phyloP scores from a whole-genome alignment of 2,113 vertebrate genomes.

The Phrynosoma platyrhinos region DNA sequence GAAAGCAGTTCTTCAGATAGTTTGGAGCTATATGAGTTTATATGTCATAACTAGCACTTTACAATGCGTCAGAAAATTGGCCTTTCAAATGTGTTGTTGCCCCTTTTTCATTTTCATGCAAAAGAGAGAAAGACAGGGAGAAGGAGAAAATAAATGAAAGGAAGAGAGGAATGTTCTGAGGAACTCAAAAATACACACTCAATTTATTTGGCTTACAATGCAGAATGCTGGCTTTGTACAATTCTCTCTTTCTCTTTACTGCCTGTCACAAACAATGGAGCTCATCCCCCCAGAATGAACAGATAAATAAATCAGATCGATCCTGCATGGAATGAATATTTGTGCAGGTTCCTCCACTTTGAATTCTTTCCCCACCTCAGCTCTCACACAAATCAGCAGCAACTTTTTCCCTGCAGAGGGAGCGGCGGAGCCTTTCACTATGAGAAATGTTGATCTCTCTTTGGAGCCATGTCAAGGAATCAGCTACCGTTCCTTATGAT shows the following conservation, averaged over 20 bases:
- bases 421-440: background rate
- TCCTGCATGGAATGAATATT: constrained; percentile 26
- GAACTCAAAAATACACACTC: background rate
- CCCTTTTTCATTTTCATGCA: too few species aligned
- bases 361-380: background rate
- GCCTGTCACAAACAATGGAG: constrained; percentile 10
- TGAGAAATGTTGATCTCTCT: constrained; percentile 7
- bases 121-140: too few species aligned
- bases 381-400: constrained; percentile 18
- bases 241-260: background rate
- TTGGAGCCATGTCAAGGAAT: background rate
- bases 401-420: background rate
- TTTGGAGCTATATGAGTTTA: too few species aligned
- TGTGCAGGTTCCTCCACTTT: background rate
- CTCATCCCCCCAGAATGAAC: background rate
- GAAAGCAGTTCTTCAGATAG: too few species aligned
- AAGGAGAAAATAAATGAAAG: background rate
- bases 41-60: too few species aligned
- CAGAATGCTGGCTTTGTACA: background rate
- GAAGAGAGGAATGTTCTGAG: background rate
- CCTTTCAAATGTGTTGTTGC: too few species aligned
- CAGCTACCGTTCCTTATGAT: background rate
- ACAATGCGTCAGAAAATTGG: too few species aligned
- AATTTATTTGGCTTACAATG: background rate
- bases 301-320: constrained; percentile 21